Base-by-base conservation (phyloP, 1,140 invertebrate species). In the Drosophila guanche region DNA sequence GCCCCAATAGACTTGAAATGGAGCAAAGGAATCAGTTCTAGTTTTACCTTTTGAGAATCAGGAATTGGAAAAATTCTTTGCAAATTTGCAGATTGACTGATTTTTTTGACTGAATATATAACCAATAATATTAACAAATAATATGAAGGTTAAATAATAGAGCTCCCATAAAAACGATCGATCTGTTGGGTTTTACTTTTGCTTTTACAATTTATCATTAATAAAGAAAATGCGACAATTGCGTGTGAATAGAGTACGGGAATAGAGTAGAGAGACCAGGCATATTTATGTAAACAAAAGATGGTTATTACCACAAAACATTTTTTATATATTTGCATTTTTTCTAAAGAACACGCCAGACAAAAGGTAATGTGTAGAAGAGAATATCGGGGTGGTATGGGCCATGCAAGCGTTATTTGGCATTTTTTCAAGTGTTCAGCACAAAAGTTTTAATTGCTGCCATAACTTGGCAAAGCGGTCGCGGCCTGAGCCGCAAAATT, bases 381-480 rank as follows among this genome's bases (percentile, higher is more conserved):
- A 10, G 33, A 46, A 48, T 20, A 59, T 27, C 41, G 66, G 33
- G 16, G 33, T 45, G 48, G 50, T n/a, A 16, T 45, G 22, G 37
- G 22, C 29, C 40, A 42, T 33, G 42, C 33, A 37, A 46, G 52
- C n/a, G 47, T 41, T 68, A 37, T 69, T 68, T 68, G 68, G 76
- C 62, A 60, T 51, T 76, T 77, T 74, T 79, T 63, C 54, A 74
- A 69, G 63, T 68, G 57, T 56, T 61, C 59, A 59, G 60, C 71
- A 79, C 25, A 65, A 78, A 80, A 80, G 76, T 80, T 80, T 80
- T 80, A 80, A 80, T 80, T 80, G 78, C 78, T 80, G 78, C 76
- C 78, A 80, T 80, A 80, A 80, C 78, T 80, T 79, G 76, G 50
- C 59, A 63, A 67, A 42, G 60, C 59, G 73, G 73, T 76, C 75